These are phyloP conservation scores for Trachythela sp. DNA, from an alignment of 64 coral and sea anemone species.

Conservation along the genomic window DNA sequence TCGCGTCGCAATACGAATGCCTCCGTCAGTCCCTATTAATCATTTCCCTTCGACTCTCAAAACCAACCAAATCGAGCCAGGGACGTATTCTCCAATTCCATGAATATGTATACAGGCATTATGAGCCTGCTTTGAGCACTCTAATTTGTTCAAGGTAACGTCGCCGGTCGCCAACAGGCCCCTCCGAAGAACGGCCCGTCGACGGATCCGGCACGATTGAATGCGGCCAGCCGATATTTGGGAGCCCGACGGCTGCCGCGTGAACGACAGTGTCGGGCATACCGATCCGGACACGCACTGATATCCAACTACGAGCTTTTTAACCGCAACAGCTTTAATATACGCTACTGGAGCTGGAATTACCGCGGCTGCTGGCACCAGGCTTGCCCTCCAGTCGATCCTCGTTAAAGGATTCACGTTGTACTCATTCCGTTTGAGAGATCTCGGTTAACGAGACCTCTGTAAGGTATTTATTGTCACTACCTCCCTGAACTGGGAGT, in stretches of 20 bases:
- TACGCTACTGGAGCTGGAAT: not conserved
- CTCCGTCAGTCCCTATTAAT: slow-evolving; percentile 26
- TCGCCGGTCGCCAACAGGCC: not conserved
- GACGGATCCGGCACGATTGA: no score
- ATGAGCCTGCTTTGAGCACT: not conserved
- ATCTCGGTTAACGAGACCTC: not conserved
- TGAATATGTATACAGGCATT: not conserved
- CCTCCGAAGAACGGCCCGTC: no score
- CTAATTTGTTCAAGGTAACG: not conserved
- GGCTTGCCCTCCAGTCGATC: not conserved
- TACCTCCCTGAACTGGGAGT: not conserved
- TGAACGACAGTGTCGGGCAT: no score
- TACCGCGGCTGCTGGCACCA: slow-evolving; percentile 23
- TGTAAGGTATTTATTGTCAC: not conserved
- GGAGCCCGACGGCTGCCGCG: no score
- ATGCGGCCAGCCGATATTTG: no score
- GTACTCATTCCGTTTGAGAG: not conserved
- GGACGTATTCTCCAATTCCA: not conserved
- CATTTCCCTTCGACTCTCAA: not conserved
- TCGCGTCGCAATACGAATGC: slow-evolving; percentile 1
- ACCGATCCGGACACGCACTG: not conserved
- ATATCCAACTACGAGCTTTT: not conserved
- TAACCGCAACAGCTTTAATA: not conserved
- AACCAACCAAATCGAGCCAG: not conserved
- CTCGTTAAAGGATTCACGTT: not conserved